Evolutionary conservation across 2,888 invertebrate species (phyloP).

Genomic region (Pterobdella sp.): DNA sequence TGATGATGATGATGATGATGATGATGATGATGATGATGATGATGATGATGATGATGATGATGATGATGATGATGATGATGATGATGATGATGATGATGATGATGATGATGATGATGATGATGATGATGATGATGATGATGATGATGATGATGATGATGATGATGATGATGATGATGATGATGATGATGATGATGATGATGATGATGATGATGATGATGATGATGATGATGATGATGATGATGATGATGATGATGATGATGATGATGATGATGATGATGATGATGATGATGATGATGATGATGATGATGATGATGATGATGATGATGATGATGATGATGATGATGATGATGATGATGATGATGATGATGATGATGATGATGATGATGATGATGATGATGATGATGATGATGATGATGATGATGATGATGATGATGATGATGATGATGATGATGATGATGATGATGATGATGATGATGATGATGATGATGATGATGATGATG

Average conservation of each 20-base stretch:
- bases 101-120: constrained; percentile 28
- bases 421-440: background rate
- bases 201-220: constrained; percentile 23
- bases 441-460: constrained; percentile 16
- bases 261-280: constrained; percentile 25
- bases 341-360: background rate
- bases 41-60: constrained; percentile 28
- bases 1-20: constrained; percentile 30
- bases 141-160: constrained; percentile 24
- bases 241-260: constrained; percentile 29
- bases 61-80: constrained; percentile 29
- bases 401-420: background rate
- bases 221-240: constrained; percentile 23
- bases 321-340: constrained; percentile 13
- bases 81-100: constrained; percentile 29
- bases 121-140: constrained; percentile 30
- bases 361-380: constrained; percentile 6
- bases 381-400: background rate
- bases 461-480: constrained; percentile 9
- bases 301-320: constrained; percentile 27
- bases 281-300: constrained; percentile 27
- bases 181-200: constrained; percentile 26
- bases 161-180: constrained; percentile 25
- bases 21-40: constrained; percentile 31
- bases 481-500: constrained; percentile 20